These are phyloP conservation scores for Theristicus caerulescens DNA, from an alignment of 2,113 vertebrate genomes.

Conservation along the genomic window DNA sequence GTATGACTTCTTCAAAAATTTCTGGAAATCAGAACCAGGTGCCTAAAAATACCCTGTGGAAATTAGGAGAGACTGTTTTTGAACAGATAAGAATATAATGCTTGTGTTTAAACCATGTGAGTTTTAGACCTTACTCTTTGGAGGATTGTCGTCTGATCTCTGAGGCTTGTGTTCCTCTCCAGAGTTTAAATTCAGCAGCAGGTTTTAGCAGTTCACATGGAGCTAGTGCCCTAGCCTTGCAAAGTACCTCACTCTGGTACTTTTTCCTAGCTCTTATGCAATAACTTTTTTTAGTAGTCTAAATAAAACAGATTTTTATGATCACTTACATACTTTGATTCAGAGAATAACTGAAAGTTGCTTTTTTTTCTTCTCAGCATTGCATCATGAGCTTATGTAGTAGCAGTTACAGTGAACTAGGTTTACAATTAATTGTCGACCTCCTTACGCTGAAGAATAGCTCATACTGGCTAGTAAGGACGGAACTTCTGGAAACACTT, in stretches of 20 bases:
- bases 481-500: conserved; percentile 92
- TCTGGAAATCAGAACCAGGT: not conserved
- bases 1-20: not conserved
- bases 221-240: not conserved
- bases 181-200: not conserved
- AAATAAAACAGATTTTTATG: not conserved
- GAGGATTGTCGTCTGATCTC: not conserved
- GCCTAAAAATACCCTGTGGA: not conserved
- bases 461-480: conserved; percentile 96
- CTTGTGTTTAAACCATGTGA: not conserved
- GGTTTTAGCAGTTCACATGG: not conserved
- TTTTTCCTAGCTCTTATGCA: not conserved
- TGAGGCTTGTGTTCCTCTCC: not conserved
- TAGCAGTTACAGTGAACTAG: conserved; percentile 88
- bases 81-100: not conserved
- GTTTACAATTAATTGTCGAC: conserved; percentile 88
- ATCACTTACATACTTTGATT: not conserved
- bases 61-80: not conserved
- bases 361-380: conserved; percentile 77
- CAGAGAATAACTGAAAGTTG: not conserved
- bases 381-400: conserved; percentile 90
- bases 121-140: not conserved
- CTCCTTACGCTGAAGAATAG: conserved; percentile 86
- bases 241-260: not conserved
- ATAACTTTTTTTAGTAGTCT: not conserved